Conservation (phyloP, 1,140 invertebrate genomes). For the Oscheius sp. region DNA sequence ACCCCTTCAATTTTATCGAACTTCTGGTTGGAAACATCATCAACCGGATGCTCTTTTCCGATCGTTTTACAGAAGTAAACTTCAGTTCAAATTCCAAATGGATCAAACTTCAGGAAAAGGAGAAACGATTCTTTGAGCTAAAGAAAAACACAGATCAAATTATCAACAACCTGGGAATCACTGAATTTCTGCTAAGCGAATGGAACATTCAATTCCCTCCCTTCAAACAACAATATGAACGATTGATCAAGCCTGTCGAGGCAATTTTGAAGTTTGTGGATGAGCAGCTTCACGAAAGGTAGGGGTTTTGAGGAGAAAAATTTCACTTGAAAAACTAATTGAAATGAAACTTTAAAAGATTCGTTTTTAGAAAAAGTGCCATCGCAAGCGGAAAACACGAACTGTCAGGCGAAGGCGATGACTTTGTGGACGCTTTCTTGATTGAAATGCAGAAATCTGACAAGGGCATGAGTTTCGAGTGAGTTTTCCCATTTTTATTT, state of each 20-base stretch:
- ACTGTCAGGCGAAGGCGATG: slow-evolving; percentile 53
- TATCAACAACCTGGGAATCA: slow-evolving; percentile 1
- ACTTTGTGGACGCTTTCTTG: slow-evolving; percentile 66
- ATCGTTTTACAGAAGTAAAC: slow-evolving; percentile 29
- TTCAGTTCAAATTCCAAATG: too few relatives aligned
- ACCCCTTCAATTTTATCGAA: slow-evolving; percentile 12
- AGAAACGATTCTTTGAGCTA: slow-evolving; percentile 4
- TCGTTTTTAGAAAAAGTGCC: background rate
- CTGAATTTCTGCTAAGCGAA: slow-evolving; percentile 1
- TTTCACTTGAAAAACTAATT: too few relatives aligned
- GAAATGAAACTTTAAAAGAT: too few relatives aligned
- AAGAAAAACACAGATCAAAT: background rate
- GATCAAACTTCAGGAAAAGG: slow-evolving; percentile 24
- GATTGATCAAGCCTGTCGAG: slow-evolving; percentile 43
- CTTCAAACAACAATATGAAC: slow-evolving; percentile 53
- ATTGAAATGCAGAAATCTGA: slow-evolving; percentile 60
- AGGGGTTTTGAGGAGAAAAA: too few relatives aligned
- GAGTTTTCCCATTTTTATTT: background rate
- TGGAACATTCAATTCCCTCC: slow-evolving; percentile 46
- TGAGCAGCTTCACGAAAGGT: slow-evolving; percentile 5
- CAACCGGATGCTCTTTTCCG: slow-evolving; percentile 20
- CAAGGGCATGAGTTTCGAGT: slow-evolving; percentile 16
- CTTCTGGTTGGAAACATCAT: slow-evolving; percentile 32
- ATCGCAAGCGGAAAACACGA: background rate
- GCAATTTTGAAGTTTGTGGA: slow-evolving; percentile 32